Percentiles rank a stretch among this genome's conserved stretches.
These are phyloP conservation scores for Crypturellus undulatus DNA, from an alignment of 2,113 vertebrate species.

Conservation along the genomic window DNA sequence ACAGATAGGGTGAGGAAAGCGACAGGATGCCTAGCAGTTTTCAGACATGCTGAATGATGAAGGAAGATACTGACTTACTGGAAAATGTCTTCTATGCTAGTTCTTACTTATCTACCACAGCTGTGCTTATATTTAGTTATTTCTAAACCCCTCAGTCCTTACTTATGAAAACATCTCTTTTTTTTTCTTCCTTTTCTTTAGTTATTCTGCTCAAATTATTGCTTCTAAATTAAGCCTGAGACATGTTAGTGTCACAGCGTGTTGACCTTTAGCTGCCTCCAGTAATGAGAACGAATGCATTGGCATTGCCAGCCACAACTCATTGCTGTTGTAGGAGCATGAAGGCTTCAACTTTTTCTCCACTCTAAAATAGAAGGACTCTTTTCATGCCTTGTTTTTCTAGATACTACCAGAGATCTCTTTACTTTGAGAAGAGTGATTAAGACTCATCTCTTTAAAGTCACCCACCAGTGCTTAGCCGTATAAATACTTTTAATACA, in stretches of 20 bases:
- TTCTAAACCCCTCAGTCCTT: background rate
- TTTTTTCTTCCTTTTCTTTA: background rate
- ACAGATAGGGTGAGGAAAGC: background rate
- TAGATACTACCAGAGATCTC: too few species aligned
- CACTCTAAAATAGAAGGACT: background rate
- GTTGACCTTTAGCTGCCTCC: background rate
- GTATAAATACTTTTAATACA: background rate
- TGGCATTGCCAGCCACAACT: background rate
- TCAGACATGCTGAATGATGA: background rate
- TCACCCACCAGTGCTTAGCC: background rate
- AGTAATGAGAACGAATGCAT: background rate
- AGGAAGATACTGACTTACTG: background rate
- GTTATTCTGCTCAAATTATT: background rate
- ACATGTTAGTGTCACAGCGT: background rate
- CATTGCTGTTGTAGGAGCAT: background rate
- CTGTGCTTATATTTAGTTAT: background rate
- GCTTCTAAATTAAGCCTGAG: slow-evolving; percentile 1
- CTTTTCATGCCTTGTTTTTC: too few species aligned
- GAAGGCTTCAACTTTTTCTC: background rate
- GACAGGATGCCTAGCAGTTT: background rate
- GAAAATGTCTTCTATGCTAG: background rate
- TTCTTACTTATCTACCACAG: background rate
- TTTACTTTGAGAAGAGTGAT: background rate
- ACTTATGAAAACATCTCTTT: slow-evolving; percentile 1
- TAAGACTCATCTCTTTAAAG: background rate